Base-by-base conservation (phyloP, 2,888 invertebrate species). In the Brachyopa scutellaris region DNA sequence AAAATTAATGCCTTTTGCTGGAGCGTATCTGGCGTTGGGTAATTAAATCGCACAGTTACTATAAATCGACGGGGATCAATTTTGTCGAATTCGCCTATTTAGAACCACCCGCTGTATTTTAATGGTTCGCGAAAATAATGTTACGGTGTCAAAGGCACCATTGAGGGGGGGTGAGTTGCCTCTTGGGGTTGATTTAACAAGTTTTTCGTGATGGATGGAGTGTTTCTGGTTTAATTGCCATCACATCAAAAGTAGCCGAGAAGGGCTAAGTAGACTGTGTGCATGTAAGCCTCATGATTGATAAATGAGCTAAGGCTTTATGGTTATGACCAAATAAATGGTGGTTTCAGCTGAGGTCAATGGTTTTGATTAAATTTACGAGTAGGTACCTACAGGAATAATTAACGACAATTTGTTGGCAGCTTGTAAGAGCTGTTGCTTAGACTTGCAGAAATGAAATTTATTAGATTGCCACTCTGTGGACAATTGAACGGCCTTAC, bases 291-390 rank as follows among this genome's bases (percentile, higher is more conserved):
- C 42, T 42, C 1, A 8, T 1, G 19, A 5, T 17, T 66, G 64
- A 66, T 40, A 38, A 51, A 66, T 66, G 23, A 23, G 31, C 40
- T 26, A n/a, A 40, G 7, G 17, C 40, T 51, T 51, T 51, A 51
- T 51, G 51, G 64, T 51, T 51, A 51, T 29, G 40, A 38, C 40
- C n/a, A 66, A 51, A 21, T 51, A 23, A 66, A 66, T 51, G 40
- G 40, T 19, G 19, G 38, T 21, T 19, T 2, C 19, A 9, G 42
- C 42, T 42, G 42, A 2, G 17, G 19, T 9, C 21, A 3, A n/a
- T 42, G 42, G 42, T 42, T 42, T 11, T 19, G 40, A 19, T 17
- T 19, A 42, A 5, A 26, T 5, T 26, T 5, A 26, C 26, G 26
- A n/a, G 8, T 15, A 15, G 38, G 15, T 38, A 15, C n/a, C n/a